These are phyloP conservation scores for Phyllopteryx taeniolatus DNA, from an alignment of 2,113 vertebrate genomes.

Conservation along the genomic window DNA sequence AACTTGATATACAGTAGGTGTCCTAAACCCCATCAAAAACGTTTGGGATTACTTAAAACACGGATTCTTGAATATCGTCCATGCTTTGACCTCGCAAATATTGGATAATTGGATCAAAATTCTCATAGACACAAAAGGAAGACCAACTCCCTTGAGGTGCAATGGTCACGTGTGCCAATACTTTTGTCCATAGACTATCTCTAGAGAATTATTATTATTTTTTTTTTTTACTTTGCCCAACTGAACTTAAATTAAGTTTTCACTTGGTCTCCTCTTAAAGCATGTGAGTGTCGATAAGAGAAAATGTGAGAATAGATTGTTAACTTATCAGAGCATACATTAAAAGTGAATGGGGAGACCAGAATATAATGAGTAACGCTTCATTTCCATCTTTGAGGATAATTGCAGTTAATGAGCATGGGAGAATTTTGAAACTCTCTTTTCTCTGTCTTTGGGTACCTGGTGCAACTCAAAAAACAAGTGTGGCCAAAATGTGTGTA, in stretches of 20 bases:
- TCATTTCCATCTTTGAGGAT: conserved; percentile 5
- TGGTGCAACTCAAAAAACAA: conserved; percentile 11
- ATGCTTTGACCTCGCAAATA: background rate
- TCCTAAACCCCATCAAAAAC: background rate
- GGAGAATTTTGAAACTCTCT: conserved; percentile 4
- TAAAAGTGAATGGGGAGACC: conserved; percentile 12
- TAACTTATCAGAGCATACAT: conserved; percentile 27
- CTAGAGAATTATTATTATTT: background rate
- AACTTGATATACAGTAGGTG: background rate
- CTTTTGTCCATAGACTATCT: background rate
- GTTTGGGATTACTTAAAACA: background rate
- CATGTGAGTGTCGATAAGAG: conserved; percentile 4
- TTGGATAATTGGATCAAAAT: too few species aligned
- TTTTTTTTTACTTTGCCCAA: background rate
- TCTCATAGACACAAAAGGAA: background rate
- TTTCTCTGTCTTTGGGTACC: conserved; percentile 15
- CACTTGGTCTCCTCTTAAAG: background rate
- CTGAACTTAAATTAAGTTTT: background rate
- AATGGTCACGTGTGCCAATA: background rate
- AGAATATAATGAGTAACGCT: conserved; percentile 15
- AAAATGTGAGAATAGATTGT: conserved; percentile 17
- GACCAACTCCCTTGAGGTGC: background rate
- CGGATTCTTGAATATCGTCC: background rate
- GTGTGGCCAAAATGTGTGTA: conserved; percentile 1
- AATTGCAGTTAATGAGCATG: conserved; percentile 35